Evolutionary conservation across 2,888 invertebrate species (phyloP).

Genomic region (Caenorhabditis sinica): DNA sequence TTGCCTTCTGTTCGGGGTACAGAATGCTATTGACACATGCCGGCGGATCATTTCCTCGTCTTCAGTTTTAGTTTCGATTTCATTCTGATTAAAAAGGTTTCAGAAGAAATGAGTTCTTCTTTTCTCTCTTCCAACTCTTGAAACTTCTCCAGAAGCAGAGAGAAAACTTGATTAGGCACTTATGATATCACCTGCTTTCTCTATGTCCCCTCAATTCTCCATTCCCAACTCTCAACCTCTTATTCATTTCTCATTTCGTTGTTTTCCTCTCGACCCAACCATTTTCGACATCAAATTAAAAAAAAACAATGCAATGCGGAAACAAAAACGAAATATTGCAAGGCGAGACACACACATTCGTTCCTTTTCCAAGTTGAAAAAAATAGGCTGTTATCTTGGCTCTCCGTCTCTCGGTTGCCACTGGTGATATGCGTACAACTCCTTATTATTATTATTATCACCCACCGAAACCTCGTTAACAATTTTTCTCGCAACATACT

Average conservation of each 20-base stretch:
- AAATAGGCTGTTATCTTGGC: not conserved
- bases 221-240: conserved; percentile 3
- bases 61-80: not conserved
- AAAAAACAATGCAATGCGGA: conserved; percentile 34
- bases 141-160: conserved; percentile 17
- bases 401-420: conserved; percentile 19
- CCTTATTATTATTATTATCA: conserved; percentile 39
- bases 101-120: not conserved
- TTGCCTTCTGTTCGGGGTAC: no score
- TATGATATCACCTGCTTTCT: conserved; percentile 50
- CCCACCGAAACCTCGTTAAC: conserved; percentile 14
- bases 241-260: not conserved
- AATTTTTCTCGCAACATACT: not conserved
- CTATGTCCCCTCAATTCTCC: not conserved
- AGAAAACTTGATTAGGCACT: conserved; percentile 40
- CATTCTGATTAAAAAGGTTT: not conserved
- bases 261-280: not conserved
- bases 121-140: conserved; percentile 14
- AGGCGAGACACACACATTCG: no score
- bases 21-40: no score
- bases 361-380: not conserved
- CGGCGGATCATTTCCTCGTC: no score
- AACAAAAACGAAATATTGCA: not conserved
- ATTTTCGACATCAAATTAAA: conserved; percentile 25
- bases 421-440: conserved; percentile 43